A percentile compares a stretch with the other conserved stretches of the same genome.
phyloP scores from a whole-genome alignment of 2,888 invertebrate genomes.

The Lochmaea crataegi region DNA sequence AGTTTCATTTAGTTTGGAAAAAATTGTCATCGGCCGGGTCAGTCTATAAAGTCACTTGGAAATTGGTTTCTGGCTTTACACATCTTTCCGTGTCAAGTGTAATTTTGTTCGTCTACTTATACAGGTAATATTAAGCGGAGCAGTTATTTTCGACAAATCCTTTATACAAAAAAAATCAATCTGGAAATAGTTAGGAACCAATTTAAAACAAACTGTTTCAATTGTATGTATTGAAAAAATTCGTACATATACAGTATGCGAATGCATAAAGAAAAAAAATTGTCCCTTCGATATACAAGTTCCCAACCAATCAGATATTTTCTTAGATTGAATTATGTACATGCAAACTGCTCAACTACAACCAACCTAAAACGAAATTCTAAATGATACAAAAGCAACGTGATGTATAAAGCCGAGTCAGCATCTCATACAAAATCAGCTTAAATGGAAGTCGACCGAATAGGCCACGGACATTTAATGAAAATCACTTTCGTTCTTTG shows the following conservation, averaged over 20 bases:
- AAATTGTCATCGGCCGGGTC: constrained; percentile 62
- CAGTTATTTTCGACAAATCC: neutral
- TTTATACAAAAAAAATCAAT: neutral
- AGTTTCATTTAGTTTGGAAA: constrained; percentile 31
- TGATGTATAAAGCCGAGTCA: constrained; percentile 58
- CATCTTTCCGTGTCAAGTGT: constrained; percentile 57
- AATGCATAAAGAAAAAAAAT: neutral
- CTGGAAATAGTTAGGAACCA: neutral
- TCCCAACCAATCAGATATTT: neutral
- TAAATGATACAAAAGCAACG: constrained; percentile 33
- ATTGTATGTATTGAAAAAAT: too few species aligned
- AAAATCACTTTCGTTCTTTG: constrained; percentile 60
- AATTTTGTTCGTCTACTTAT: constrained; percentile 30
- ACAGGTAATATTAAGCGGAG: constrained; percentile 8
- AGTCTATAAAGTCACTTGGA: constrained; percentile 60
- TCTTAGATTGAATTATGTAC: constrained; percentile 22
- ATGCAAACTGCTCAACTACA: constrained; percentile 18
- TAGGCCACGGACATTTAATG: constrained; percentile 41
- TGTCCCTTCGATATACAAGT: neutral
- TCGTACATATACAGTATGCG: too few species aligned
- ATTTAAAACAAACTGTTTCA: neutral
- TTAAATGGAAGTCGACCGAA: constrained; percentile 54
- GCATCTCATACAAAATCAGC: constrained; percentile 53
- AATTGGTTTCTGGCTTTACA: constrained; percentile 53
- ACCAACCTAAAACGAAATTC: constrained; percentile 22